These are phyloP conservation scores for Herminia tarsipennalis DNA, from an alignment of 2,888 invertebrate species.

Conservation along the genomic window DNA sequence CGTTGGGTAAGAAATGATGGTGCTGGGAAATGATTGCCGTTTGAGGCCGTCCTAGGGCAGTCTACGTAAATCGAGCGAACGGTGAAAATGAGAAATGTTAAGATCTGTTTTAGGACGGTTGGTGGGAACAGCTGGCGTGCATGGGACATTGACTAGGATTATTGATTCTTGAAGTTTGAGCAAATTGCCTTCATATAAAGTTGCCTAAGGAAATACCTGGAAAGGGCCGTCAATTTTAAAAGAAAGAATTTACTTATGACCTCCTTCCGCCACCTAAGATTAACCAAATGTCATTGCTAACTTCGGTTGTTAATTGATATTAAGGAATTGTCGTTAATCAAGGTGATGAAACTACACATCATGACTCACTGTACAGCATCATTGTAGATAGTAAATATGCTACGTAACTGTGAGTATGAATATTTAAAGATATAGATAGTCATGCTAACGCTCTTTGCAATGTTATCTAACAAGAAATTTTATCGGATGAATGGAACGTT, in stretches of 20 bases:
- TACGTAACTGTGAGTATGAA: no score
- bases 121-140: slow-evolving; percentile 25
- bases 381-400: neutral
- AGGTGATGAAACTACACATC: no score
- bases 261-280: no score
- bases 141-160: slow-evolving; percentile 23
- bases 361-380: neutral
- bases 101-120: slow-evolving; percentile 32
- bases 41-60: slow-evolving; percentile 13
- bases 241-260: no score
- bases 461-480: slow-evolving; percentile 2
- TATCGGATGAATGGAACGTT: slow-evolving; percentile 24
- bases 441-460: neutral
- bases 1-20: slow-evolving; percentile 60
- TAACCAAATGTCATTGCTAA: no score
- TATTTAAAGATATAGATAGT: no score
- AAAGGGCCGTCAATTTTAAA: no score
- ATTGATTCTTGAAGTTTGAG: slow-evolving; percentile 20
- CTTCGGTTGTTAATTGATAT: no score
- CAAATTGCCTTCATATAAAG: no score
- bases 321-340: no score
- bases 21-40: slow-evolving; percentile 63
- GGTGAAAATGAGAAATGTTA: slow-evolving; percentile 32
- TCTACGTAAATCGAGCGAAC: slow-evolving; percentile 15
- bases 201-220: no score